These are phyloP conservation scores for Onychostoma macrolepis DNA, from an alignment of 2,113 vertebrate species.

Conservation along the genomic window DNA sequence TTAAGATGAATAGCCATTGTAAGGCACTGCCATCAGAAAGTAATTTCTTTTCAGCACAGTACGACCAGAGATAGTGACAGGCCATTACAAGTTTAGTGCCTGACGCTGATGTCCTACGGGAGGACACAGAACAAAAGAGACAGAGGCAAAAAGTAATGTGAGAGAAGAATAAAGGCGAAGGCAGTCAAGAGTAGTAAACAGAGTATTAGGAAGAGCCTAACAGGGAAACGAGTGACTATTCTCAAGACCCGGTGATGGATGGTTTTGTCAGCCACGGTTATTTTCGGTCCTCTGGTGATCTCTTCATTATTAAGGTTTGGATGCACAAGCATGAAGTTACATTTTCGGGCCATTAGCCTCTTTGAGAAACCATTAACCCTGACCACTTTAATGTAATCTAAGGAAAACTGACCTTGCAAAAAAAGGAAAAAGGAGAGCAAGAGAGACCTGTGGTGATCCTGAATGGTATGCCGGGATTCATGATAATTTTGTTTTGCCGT, in stretches of 20 bases:
- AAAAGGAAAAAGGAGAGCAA: not conserved
- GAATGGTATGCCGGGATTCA: not conserved
- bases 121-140: conserved; percentile 24
- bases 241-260: conserved; percentile 17
- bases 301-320: conserved; percentile 26
- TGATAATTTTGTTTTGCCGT: not conserved
- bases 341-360: conserved; percentile 13
- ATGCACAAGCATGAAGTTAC: conserved; percentile 16
- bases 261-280: not conserved
- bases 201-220: not conserved
- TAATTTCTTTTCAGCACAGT: conserved; percentile 65
- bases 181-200: not conserved
- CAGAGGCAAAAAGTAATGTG: not conserved
- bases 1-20: conserved; percentile 68
- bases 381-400: not conserved
- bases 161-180: not conserved
- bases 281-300: conserved; percentile 11
- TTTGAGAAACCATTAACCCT: conserved; percentile 15
- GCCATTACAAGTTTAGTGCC: conserved; percentile 66
- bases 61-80: conserved; percentile 67
- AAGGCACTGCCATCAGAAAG: conserved; percentile 62
- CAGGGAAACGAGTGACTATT: conserved; percentile 16
- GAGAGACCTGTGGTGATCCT: not conserved
- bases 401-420: conserved; percentile 25
- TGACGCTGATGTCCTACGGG: conserved; percentile 51